Evolutionary conservation across 2,888 invertebrate species (phyloP).

Genomic region (Lymantria dispar): DNA sequence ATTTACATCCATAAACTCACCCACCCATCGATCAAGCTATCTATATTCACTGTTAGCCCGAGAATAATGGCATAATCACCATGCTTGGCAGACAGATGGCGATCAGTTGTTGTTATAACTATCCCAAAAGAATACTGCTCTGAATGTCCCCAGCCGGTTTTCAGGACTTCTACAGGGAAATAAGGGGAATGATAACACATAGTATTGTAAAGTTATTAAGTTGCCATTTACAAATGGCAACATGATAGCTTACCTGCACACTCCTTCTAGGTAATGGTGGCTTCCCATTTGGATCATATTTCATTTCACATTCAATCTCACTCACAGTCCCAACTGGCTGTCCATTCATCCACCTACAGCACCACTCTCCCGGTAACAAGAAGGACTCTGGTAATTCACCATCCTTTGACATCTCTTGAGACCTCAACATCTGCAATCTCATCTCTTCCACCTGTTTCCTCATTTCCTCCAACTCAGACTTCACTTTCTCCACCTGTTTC

Average conservation of each 20-base stretch:
- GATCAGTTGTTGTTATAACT: too few species aligned
- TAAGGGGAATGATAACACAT: too few species aligned
- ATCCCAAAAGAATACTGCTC: too few species aligned
- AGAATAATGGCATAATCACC: too few species aligned
- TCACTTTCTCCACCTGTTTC: slow-evolving; percentile 62
- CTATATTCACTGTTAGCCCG: too few species aligned
- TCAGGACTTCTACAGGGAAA: too few species aligned
- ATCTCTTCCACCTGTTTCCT: slow-evolving; percentile 66
- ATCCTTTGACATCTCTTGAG: slow-evolving; percentile 38
- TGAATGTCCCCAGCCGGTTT: too few species aligned
- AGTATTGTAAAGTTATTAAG: too few species aligned
- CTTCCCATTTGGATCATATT: slow-evolving; percentile 56
- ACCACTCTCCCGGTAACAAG: slow-evolving; percentile 82
- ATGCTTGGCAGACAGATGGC: too few species aligned
- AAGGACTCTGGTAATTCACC: slow-evolving; percentile 53
- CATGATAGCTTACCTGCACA: slow-evolving; percentile 53
- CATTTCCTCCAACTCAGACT: slow-evolving; percentile 62
- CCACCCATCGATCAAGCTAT: too few species aligned
- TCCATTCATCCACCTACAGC: slow-evolving; percentile 87
- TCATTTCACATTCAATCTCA: slow-evolving; percentile 64
- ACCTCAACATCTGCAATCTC: slow-evolving; percentile 59
- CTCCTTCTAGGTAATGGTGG: slow-evolving; percentile 65
- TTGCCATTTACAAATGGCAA: too few species aligned
- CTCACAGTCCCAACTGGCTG: slow-evolving; percentile 84
- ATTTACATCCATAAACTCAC: too few species aligned